Percentiles rank a stretch among this genome's conserved stretches.
Conservation (phyloP, 2,113 vertebrate genomes). For the Calonectris borealis region DNA sequence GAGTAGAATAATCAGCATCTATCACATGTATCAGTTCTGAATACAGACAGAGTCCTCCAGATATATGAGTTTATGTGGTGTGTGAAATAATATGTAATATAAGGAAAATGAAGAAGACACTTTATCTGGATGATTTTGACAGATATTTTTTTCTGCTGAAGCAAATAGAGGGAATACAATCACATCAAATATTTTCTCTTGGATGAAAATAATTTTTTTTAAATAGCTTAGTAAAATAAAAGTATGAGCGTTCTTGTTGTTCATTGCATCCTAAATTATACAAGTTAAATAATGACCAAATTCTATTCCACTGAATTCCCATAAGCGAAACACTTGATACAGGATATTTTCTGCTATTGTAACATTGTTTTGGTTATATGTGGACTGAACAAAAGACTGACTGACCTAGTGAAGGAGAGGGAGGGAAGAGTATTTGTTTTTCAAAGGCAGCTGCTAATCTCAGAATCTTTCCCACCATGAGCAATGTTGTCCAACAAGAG, state of each 20-base stretch:
- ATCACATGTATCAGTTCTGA: neutral
- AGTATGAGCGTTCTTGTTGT: neutral
- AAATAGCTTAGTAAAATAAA: neutral
- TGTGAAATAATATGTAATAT: neutral
- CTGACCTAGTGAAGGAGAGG: neutral
- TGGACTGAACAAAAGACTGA: neutral
- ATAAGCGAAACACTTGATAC: neutral
- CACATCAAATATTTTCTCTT: neutral
- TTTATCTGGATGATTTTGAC: neutral
- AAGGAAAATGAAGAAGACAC: neutral
- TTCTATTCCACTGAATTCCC: neutral
- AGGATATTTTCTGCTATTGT: neutral
- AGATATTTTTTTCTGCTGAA: neutral
- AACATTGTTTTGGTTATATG: neutral
- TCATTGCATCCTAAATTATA: neutral
- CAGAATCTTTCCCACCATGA: neutral
- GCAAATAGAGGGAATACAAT: neutral
- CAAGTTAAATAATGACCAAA: neutral
- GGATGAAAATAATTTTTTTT: neutral
- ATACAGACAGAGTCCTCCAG: neutral
- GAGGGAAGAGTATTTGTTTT: neutral
- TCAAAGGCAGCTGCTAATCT: neutral
- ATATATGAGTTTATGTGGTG: neutral
- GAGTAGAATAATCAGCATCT: slow-evolving; percentile 47
- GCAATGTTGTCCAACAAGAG: neutral